Evolutionary conservation across 1,140 invertebrate species (phyloP).

Genomic region (Drosophila ercepeae): DNA sequence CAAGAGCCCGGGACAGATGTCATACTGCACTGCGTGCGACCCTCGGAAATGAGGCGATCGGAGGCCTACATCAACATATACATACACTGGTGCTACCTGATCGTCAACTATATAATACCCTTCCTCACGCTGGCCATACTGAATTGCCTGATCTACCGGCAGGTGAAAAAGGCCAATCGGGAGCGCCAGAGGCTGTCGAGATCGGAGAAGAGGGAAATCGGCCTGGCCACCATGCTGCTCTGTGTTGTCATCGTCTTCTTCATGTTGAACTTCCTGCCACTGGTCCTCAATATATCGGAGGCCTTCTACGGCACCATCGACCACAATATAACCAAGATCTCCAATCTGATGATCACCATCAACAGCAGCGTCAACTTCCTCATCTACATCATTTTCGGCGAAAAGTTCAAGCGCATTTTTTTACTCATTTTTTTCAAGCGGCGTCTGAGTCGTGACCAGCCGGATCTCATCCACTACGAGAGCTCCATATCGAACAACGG

Average conservation of each 20-base stretch:
- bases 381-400: conserved; percentile 98
- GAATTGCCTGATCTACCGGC: conserved; percentile 94
- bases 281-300: conserved; percentile 95
- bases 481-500: conserved; percentile 91
- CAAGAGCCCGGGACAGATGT: conserved; percentile 37
- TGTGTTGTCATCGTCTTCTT: conserved; percentile 97
- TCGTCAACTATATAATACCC: conserved; percentile 96
- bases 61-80: conserved; percentile 92
- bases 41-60: conserved; percentile 89
- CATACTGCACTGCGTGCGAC: conserved; percentile 88
- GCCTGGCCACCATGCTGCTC: conserved; percentile 95
- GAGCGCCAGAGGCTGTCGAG: conserved; percentile 92
- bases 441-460: conserved; percentile 86
- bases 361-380: conserved; percentile 99
- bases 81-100: conserved; percentile 95
- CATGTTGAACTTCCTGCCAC: conserved; percentile 95
- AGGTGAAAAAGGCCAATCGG: conserved; percentile 92
- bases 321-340: conserved; percentile 92
- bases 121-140: conserved; percentile 93
- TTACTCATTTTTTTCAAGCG: conserved; percentile 92
- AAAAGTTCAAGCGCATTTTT: conserved; percentile 97
- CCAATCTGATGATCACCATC: conserved; percentile 97
- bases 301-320: conserved; percentile 88
- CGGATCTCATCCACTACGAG: conserved; percentile 91
- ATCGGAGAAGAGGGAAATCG: conserved; percentile 93